Evolutionary conservation across 2,113 vertebrate species (phyloP).

Genomic region (Lampris megalopsis): DNA sequence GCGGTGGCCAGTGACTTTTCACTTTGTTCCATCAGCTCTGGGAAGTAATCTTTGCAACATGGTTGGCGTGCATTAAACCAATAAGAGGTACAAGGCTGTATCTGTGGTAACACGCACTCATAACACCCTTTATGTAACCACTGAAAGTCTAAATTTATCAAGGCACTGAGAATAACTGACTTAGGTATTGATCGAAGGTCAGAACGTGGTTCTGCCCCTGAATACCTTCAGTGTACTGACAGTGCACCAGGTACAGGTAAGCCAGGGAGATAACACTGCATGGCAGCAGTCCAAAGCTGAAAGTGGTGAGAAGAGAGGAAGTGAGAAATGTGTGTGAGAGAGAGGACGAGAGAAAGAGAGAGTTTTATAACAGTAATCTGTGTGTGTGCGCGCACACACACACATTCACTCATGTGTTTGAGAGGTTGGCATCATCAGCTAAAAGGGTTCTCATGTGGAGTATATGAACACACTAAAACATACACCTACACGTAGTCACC

Average conservation of each 20-base stretch:
- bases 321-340: neutral
- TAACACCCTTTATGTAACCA: conserved; percentile 69
- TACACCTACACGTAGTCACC: neutral
- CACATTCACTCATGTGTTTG: neutral
- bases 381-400: neutral
- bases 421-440: neutral
- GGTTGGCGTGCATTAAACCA: conserved; percentile 38
- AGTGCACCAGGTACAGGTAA: neutral
- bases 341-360: neutral
- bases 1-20: conserved; percentile 23
- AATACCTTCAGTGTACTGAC: conserved; percentile 12
- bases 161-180: conserved; percentile 43
- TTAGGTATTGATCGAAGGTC: conserved; percentile 49
- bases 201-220: conserved; percentile 43
- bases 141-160: conserved; percentile 62
- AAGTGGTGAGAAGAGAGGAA: neutral
- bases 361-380: neutral
- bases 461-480: neutral
- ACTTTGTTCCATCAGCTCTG: conserved; percentile 18
- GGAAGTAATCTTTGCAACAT: conserved; percentile 42
- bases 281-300: neutral
- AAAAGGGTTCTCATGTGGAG: neutral
- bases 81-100: conserved; percentile 52
- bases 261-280: neutral
- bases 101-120: conserved; percentile 58